phyloP scores from a whole-genome alignment of 2,888 invertebrate genomes.

The Hemithea aestivaria region DNA sequence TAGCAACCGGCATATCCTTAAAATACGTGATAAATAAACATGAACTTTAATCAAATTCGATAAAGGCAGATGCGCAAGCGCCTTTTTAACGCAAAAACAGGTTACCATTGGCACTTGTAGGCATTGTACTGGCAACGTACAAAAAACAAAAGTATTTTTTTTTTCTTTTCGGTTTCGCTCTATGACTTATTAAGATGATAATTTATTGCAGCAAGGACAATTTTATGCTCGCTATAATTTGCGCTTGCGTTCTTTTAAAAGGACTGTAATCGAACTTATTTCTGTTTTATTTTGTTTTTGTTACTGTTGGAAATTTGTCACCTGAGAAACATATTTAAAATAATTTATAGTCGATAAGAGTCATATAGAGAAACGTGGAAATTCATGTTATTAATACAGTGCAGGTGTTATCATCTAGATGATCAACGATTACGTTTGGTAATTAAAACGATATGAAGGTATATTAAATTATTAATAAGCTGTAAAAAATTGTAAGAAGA shows the following conservation, averaged over 20 bases:
- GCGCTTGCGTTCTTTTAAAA: constrained; percentile 17
- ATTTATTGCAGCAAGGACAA: constrained; percentile 64
- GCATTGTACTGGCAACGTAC: constrained; percentile 46
- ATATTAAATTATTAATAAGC: no score
- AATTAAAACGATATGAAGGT: no score
- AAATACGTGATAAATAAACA: constrained; percentile 70
- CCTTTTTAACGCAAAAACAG: constrained; percentile 69
- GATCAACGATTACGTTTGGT: no score
- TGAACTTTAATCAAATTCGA: constrained; percentile 77
- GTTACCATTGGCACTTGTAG: constrained; percentile 56
- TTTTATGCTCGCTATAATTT: constrained; percentile 53
- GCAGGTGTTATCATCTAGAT: no score
- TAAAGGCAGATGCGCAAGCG: constrained; percentile 67
- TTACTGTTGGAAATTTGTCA: no score
- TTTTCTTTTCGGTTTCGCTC: constrained; percentile 72
- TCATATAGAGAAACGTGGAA: no score
- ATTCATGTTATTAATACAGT: no score
- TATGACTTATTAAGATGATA: constrained; percentile 77
- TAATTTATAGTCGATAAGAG: no score
- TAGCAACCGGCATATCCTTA: constrained; percentile 36
- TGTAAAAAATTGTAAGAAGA: no score
- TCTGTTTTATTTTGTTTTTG: background rate
- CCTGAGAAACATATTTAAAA: no score
- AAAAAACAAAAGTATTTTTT: constrained; percentile 72
- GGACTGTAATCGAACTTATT: background rate